phyloP scores from a whole-genome alignment of 2,797 vertebrate species.

The Zalophus californianus region DNA sequence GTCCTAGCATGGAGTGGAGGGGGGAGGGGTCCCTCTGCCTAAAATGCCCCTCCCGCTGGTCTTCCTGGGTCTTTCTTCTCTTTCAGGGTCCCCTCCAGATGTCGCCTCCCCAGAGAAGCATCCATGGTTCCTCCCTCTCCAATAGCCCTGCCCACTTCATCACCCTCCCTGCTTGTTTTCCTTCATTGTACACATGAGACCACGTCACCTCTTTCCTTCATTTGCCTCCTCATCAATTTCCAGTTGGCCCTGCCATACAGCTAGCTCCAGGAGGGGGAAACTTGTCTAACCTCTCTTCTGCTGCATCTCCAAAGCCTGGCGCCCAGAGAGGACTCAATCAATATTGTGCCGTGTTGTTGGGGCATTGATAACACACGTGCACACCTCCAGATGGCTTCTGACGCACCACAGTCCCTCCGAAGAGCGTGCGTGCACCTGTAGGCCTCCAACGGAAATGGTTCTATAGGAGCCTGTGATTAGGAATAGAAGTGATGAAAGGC shows the following conservation, averaged over 20 bases:
- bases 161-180: too few relatives aligned
- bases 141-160: rapidly evolving
- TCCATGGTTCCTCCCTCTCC: neutral
- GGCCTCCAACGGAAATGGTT: neutral
- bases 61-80: neutral
- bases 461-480: neutral
- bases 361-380: rapidly evolving
- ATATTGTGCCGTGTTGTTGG: rapidly evolving
- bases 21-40: rapidly evolving
- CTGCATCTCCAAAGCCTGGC: too few relatives aligned
- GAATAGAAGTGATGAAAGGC: rapidly evolving
- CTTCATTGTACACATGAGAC: rapidly evolving
- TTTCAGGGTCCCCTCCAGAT: too few relatives aligned
- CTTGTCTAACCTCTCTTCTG: neutral
- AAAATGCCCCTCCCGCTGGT: rapidly evolving
- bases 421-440: rapidly evolving
- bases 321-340: neutral
- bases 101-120: neutral
- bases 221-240: rapidly evolving
- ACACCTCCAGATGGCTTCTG: neutral
- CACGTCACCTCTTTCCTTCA: too few relatives aligned
- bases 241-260: rapidly evolving
- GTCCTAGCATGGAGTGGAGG: rapidly evolving
- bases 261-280: neutral
- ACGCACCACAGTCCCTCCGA: neutral